Conservation (phyloP, 2,113 vertebrate genomes). For the Elgaria multicarinata region DNA sequence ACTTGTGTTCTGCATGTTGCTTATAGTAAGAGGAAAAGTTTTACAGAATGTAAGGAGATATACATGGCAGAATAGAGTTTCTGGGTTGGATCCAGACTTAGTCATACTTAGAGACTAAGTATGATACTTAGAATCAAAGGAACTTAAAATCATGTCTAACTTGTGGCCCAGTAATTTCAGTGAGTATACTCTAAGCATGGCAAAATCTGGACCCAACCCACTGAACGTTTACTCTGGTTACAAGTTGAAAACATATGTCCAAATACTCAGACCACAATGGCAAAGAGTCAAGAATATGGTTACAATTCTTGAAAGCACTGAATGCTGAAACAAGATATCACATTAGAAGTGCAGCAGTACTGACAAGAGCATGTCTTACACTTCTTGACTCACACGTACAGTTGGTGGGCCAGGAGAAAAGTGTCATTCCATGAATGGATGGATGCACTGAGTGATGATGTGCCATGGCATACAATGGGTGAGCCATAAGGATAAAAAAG, state of each 20-base stretch:
- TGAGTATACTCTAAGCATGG: not conserved
- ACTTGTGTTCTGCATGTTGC: conserved; percentile 46
- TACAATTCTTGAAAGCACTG: conserved; percentile 50
- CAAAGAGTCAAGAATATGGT: conserved; percentile 10
- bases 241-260: not conserved
- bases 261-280: conserved; percentile 17
- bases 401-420: conserved; percentile 16
- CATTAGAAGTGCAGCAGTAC: conserved; percentile 43
- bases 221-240: conserved; percentile 37
- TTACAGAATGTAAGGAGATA: conserved; percentile 46
- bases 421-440: not conserved
- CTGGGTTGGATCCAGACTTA: not conserved
- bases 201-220: not conserved
- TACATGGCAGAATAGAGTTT: conserved; percentile 51
- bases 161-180: not conserved
- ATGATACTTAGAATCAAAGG: too few relatives aligned
- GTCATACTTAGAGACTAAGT: not conserved
- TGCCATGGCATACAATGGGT: conserved; percentile 20
- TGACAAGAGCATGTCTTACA: not conserved
- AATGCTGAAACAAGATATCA: conserved; percentile 28
- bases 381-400: not conserved
- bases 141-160: not conserved
- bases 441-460: not conserved
- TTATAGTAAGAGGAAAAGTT: conserved; percentile 47
- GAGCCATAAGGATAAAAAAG: conserved; percentile 44